Evolutionary conservation across 92 coral and sea anemone genomes (phyloP), one percentile per base, ranked within the genome.

Genomic region (Epizoanthus illoricatus): DNA sequence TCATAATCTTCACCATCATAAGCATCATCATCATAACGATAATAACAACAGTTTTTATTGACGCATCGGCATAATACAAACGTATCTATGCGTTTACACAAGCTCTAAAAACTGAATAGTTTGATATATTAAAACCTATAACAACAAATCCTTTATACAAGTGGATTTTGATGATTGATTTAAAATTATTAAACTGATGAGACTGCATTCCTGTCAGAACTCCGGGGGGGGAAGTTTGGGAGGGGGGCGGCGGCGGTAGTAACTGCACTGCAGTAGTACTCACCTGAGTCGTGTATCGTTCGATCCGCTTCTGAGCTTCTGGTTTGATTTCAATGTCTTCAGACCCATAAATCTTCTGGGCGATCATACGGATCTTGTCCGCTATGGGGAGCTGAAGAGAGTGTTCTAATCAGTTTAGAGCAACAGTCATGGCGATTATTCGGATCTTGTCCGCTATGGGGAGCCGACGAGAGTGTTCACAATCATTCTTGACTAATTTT

Each of bases 321-420:
- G 90, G 90, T 55, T 87, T 76, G 49, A 95, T 75, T 75, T 95
- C 96, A 67, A 95, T 94, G 76, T 94, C 98, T 71, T 96, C 99
- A 3, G 99, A 91, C 13, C 99, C 98, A 76, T 96, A 96, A 64
- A 93, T 91, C 83, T 96, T 96, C 96, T 96, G 99, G 40, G 99
- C 99, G 55, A 96, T 95, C 18, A 88, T 93, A 43, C 92, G 84
- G 52, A 95, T 93, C 87, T 95, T 95, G 65, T 95, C 97, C 23
- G 90, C 98, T 15, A 95, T 88, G n/a, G 98, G 98, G 65, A 95
- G 72, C 98, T 95, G 61, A 59, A 75, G 24, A 64, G 66, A 69
- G 55, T 49, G 56, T 49, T 49, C 13, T 0, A 49, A 49, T 49
- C 15, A 49, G 56, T 6, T 49, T 49, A 8, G 56, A 49, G 56